Evolutionary conservation across 2,113 vertebrate genomes (phyloP), one percentile per base, ranked within the genome.

Genomic region (Ia io): DNA sequence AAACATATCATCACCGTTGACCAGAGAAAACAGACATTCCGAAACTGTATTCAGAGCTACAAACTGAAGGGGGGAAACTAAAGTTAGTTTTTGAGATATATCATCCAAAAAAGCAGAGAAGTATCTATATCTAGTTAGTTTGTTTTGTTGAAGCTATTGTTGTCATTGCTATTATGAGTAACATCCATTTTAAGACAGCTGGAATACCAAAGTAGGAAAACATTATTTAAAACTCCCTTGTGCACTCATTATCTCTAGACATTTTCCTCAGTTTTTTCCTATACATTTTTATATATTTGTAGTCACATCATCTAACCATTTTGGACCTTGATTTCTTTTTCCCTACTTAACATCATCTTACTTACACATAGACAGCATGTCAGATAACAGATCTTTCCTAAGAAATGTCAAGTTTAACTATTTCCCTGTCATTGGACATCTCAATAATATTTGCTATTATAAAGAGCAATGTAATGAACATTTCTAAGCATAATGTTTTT

Each of bases 1-100:
- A 97, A 99, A 99, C 99, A 99, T 99, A 97, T 99, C 99, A n/a
- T 99, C 99, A 0, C 99, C 99, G 0, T 99, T 99, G 98, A 99
- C 97, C 95, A 99, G 98, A 47, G 99, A 99, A 98, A 99, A 99
- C 32, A 99, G 98, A 80, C 99, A 99, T 96, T 99, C 99, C 0
- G 99, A 99, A 22, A 99, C 99, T 0, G 98, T 99, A 96, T 99
- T 99, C 98, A 99, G 98, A 93, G 99, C 98, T 97, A 99, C 99
- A 97, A 99, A 99, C 99, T 99, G 95, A 44, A 94, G 95, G 20
- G 12, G 71, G 12, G 1, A 84, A 96, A 83, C 23, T 44, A 70
- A 91, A 76, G 92, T 42, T 13, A 97, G 59, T 77, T 85, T 59
- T 7, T 79, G 70, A 90, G 70, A 7, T 9, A 3, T 5, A 65